Conservation (phyloP, 1,140 invertebrate species). For the Luehdorfia chinensis region DNA sequence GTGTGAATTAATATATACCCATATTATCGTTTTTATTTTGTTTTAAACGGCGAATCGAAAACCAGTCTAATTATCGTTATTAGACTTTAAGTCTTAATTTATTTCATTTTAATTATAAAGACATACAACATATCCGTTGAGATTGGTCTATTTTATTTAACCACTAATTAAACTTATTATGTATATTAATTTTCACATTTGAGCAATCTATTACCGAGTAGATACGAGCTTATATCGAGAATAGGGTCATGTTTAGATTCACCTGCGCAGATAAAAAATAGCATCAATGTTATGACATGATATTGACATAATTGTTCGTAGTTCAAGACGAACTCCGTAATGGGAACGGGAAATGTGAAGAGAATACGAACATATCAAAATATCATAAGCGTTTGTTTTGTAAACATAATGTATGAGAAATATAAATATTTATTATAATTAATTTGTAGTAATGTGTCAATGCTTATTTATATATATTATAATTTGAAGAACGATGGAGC, state of each 20-base stretch:
- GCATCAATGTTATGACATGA: slow-evolving; percentile 8
- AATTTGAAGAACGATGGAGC: slow-evolving; percentile 22
- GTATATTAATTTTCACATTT: no score
- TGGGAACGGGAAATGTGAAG: slow-evolving; percentile 25
- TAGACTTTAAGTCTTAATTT: no score
- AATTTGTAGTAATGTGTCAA: slow-evolving; percentile 42
- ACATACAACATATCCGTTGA: no score
- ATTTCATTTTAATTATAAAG: no score
- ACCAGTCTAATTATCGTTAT: no score
- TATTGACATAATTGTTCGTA: background rate
- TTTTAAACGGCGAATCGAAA: no score
- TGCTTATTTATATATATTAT: slow-evolving; percentile 26
- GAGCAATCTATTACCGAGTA: background rate
- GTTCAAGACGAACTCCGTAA: background rate
- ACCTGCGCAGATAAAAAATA: background rate
- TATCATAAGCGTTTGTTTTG: slow-evolving; percentile 54
- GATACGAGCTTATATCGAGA: background rate
- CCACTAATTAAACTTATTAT: no score
- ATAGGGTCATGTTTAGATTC: slow-evolving; percentile 6
- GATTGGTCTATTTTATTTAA: no score
- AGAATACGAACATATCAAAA: slow-evolving; percentile 30
- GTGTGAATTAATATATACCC: no score
- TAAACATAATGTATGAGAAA: slow-evolving; percentile 50
- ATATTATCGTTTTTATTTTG: no score
- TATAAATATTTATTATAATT: slow-evolving; percentile 62